Base-by-base conservation (phyloP, 2,113 vertebrate species). In the Laterallus jamaicensis region DNA sequence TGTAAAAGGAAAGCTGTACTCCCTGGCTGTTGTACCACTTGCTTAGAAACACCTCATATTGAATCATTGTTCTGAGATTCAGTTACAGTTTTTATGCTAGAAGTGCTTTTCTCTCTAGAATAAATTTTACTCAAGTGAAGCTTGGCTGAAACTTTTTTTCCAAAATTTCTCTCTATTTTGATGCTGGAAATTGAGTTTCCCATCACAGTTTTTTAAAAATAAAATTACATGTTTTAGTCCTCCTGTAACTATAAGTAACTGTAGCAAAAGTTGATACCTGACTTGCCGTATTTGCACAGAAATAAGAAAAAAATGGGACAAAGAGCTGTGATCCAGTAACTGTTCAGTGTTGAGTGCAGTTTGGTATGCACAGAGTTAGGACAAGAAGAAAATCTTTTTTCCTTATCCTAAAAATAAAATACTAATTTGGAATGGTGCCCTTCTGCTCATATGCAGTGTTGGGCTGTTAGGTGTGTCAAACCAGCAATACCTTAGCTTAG, bases 11-110 rank as follows among this genome's bases (percentile, higher is more conserved):
- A 22, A 89, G 5, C 12, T 56, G 0, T 86, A 12, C 11, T 76
- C 24, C 5, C 8, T 84, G 39, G 5, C 18, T 93, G 18, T 54
- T 70, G 5, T 69, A n/a, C 28, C 32, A 6, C 26, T 90, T 93
- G 9, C 19, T 42, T 40, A 54, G 64, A 70, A 86, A 49, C 58
- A 73, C 22, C 39, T 85, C 13, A 2, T 52, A 3, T 54, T 87
- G 28, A 1, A 1, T 28, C 56, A 68, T 69, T 49, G 8, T 87
- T 78, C 32, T 82, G 21, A 91, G 90, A 82, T 66, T 58, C 47
- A 74, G 0, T 76, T 37, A 52, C 15, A 0, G 0, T 62, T 69
- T 76, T 84, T 47, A 29, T 50, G 31, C 24, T 17, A 35, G 28
- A n/a, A 59, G 15, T 85, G 10, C 26, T 86, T 69, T 71, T 94